Evolutionary conservation across 64 coral and sea anemone genomes (phyloP), one percentile per base, ranked within the genome.

Genomic region (Hydrozoanthus tunicans): DNA sequence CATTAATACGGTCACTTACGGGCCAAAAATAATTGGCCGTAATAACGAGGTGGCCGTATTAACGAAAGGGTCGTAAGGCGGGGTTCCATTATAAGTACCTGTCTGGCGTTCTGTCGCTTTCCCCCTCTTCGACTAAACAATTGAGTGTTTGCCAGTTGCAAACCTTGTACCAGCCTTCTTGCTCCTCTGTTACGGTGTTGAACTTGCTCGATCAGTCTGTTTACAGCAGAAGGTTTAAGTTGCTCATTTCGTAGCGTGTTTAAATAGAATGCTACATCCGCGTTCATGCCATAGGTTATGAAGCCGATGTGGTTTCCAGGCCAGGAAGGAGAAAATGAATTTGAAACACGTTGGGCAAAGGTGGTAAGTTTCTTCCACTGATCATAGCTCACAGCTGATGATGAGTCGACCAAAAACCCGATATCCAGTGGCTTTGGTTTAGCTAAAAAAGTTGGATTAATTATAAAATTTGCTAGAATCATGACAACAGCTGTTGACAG

Each of bases 401-500:
- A 96, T 13, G 86, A 85, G 24, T 96, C 95, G n/a, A 96, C 82
- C 43, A 96, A 85, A 83, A 96, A 90, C 5, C 81, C 95, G 32
- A 96, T 64, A 61, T 96, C 95, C 52, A 92, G 55, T 78, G 82
- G 92, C 24, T 65, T 74, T 62, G 92, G 93, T 54, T 92, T 92
- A 82, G 66, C 95, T 96, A 9, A n/a, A 58, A 77, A 81, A 60
- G 53, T 79, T 43, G 25, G 13, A 86, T 2, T 10, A 64, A 15
- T 90, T 12, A 66, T 66, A 14, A 9, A 66, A 11, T 75, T 43
- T 75, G 9, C 6, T 75, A 9, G 8, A 4, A 75, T 8, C 26
- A 26, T 32, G 13, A 5, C 14, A 75, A 43, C 24, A 75, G 7
- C 70, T 51, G 25, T 23, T 20, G 4, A 23, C n/a, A 32, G 17